Conservation (phyloP, 2,797 vertebrate species). For the Semotilus atromaculatus region DNA sequence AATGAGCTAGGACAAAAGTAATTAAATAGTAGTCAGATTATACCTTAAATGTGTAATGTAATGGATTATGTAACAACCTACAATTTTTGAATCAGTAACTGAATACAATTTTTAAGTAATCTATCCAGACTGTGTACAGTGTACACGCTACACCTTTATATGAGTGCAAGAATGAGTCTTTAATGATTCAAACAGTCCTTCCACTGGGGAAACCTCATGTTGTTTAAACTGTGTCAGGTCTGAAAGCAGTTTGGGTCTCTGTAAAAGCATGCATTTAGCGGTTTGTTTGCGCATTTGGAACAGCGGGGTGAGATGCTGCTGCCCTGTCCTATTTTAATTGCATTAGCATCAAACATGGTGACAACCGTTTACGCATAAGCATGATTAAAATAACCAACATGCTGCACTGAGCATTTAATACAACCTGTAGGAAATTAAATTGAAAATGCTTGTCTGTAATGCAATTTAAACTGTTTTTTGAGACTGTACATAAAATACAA, state of each 20-base stretch:
- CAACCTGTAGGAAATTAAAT: background rate
- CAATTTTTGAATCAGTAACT: too few relatives aligned
- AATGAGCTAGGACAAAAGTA: too few relatives aligned
- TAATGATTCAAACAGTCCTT: constrained; percentile 38
- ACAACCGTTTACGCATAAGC: background rate
- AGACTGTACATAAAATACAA: background rate
- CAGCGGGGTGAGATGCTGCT: background rate
- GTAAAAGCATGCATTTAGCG: constrained; percentile 15
- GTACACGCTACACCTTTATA: background rate
- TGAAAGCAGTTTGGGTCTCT: constrained; percentile 9
- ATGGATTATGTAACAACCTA: too few relatives aligned
- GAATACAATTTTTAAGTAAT: background rate
- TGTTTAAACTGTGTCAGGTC: background rate
- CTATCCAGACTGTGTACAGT: background rate
- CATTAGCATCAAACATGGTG: background rate
- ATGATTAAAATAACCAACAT: constrained; percentile 2
- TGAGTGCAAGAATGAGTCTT: constrained; percentile 23
- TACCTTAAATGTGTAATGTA: too few relatives aligned
- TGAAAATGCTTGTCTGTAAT: background rate
- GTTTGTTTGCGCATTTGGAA: background rate
- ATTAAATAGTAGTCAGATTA: too few relatives aligned
- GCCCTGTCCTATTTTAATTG: background rate
- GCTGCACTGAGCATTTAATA: background rate
- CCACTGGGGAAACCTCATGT: constrained; percentile 2
- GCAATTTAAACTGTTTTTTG: background rate